Evolutionary conservation across 1,140 invertebrate genomes (phyloP), one percentile per base, ranked within the genome.

Genomic region (Adoxophyes honmai): DNA sequence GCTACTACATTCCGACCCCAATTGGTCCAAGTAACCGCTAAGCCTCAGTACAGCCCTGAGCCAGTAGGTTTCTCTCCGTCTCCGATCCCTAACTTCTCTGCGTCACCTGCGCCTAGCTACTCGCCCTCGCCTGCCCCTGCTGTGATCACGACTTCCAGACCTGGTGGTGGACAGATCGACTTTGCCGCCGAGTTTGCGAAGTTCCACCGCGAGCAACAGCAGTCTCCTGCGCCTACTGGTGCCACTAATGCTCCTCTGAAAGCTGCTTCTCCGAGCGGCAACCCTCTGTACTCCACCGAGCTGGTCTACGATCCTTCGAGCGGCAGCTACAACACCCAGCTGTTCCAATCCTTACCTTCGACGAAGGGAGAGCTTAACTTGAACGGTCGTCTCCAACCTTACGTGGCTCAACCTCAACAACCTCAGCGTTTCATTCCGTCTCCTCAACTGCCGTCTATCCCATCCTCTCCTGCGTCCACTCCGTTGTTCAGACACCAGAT

Each of bases 311-410:
- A 96, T 83, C 94, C 94, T 35, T 74, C 91, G n/a, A 93, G 92
- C 62, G 94, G 94, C 57, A 93, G 94, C 73, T 96, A 96, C 90
- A 94, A 95, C 70, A 95, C 94, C 9, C 93, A 95, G 60, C 87
- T 95, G 18, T 95, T 93, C 88, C 95, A 96, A 82, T 91, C 91
- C 28, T 81, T 95, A 44, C 94, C 95, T 10, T 94, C 95, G 76
- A 92, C 91, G 15, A 90, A 92, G 57, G 94, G 94, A 58, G 93
- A 94, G 60, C 91, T 94, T 66, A 91, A 91, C 57, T 78, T 95
- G 53, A 94, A 92, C 81, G 93, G 94, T 66, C 91, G 93, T 71
- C 91, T 95, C 55, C 93, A 94, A 82, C 94, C 93, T 1, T 95
- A 91, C 81, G 93, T 94, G 14, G 91, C 92, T 55, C 91, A 92